Evolutionary conservation across 1,140 invertebrate species (phyloP).

Genomic region (Polyergus mexicanus): DNA sequence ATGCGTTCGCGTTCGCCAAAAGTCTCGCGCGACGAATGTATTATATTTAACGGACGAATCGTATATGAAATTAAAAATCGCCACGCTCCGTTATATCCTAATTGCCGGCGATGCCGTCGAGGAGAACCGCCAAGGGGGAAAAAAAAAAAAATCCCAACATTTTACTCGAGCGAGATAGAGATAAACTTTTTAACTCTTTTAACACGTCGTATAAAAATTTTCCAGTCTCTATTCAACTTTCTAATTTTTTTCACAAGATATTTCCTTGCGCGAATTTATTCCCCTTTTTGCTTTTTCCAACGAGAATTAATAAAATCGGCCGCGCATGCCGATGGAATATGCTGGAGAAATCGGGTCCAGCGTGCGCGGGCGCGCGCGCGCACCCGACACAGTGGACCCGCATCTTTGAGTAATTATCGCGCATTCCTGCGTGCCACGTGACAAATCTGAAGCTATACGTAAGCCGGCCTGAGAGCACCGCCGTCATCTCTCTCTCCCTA

Average conservation of each 20-base stretch:
- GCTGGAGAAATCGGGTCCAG: slow-evolving; percentile 36
- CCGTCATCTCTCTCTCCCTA: slow-evolving; percentile 46
- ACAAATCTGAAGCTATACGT: slow-evolving; percentile 58
- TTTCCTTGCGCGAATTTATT: neutral
- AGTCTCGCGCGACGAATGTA: neutral
- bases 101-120: too few relatives aligned
- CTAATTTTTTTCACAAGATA: neutral
- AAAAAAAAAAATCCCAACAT: too few relatives aligned
- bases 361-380: neutral
- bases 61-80: neutral
- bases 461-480: slow-evolving; percentile 37
- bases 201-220: neutral
- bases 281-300: slow-evolving; percentile 14
- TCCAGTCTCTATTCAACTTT: too few relatives aligned
- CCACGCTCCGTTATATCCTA: too few relatives aligned
- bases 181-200: neutral
- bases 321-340: slow-evolving; percentile 1
- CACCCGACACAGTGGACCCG: slow-evolving; percentile 48
- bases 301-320: slow-evolving; percentile 38
- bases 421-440: slow-evolving; percentile 65
- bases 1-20: slow-evolving; percentile 47
- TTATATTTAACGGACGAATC: neutral
- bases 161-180: too few relatives aligned
- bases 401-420: slow-evolving; percentile 65
- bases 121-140: too few relatives aligned